Evolutionary conservation across 2,113 vertebrate species (phyloP).

Genomic region (Microtus richardsoni): DNA sequence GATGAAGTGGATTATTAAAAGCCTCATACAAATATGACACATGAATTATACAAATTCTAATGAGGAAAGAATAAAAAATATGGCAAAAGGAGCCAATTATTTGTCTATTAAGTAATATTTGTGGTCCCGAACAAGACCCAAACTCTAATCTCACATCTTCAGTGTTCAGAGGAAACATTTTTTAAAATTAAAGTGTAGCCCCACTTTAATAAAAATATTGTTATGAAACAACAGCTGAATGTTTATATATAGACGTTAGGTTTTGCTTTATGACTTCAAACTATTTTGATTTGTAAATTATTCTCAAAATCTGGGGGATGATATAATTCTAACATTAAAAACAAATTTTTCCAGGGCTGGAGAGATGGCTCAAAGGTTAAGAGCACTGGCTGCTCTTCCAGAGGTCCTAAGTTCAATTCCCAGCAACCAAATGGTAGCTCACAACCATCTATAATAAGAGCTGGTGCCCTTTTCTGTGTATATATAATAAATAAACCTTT

Average conservation of each 20-base stretch:
- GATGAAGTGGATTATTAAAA: not conserved
- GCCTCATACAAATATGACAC: not conserved
- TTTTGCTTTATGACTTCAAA: not conserved
- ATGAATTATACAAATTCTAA: not conserved
- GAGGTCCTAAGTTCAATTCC: no score
- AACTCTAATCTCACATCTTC: not conserved
- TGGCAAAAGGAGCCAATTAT: not conserved
- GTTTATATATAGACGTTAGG: not conserved
- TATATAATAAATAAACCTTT: no score
- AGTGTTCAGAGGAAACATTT: not conserved
- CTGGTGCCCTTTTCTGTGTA: no score
- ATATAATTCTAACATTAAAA: not conserved
- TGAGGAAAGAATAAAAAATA: not conserved
- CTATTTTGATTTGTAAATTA: conserved; percentile 14
- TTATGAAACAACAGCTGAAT: not conserved
- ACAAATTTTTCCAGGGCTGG: not conserved
- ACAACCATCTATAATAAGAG: no score
- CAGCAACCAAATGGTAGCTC: no score
- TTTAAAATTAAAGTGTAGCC: not conserved
- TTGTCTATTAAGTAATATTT: not conserved
- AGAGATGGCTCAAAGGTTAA: no score
- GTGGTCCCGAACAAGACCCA: not conserved
- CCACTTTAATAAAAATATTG: not conserved
- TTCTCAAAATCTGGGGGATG: not conserved
- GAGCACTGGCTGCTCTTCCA: no score